phyloP scores from a whole-genome alignment of 2,113 vertebrate genomes.

The Archilochus colubris region DNA sequence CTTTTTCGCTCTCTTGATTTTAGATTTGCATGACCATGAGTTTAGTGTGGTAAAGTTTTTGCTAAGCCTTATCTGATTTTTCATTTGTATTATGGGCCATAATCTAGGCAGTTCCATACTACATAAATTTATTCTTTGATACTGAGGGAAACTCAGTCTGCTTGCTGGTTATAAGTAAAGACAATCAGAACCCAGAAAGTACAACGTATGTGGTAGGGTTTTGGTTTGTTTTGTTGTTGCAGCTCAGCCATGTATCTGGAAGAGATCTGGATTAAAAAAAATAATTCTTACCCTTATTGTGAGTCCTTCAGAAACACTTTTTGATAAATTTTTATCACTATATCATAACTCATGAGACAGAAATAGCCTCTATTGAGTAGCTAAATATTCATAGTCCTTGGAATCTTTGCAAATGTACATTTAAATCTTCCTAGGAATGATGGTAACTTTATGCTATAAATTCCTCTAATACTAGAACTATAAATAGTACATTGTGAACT shows the following conservation, averaged over 20 bases:
- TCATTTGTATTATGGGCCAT: background rate
- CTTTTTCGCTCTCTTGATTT: background rate
- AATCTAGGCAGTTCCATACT: background rate
- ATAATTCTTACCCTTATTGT: background rate
- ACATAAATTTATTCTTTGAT: background rate
- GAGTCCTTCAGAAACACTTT: background rate
- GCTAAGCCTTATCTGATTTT: background rate
- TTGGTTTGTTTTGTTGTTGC: background rate
- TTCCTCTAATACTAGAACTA: background rate
- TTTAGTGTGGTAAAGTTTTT: background rate
- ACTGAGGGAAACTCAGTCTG: background rate
- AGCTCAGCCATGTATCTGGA: background rate
- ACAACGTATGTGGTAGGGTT: background rate
- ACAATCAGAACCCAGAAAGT: background rate
- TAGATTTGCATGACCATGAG: background rate
- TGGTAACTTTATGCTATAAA: background rate
- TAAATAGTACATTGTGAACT: conserved; percentile 35
- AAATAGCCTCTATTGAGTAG: background rate
- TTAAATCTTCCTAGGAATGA: conserved; percentile 30
- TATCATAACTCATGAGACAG: background rate
- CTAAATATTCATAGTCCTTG: background rate
- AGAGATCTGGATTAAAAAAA: background rate
- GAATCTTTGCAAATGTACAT: conserved; percentile 35
- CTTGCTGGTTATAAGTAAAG: background rate
- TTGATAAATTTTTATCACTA: background rate